These are phyloP conservation scores for Acleris holmiana DNA, from an alignment of 2,888 invertebrate species.

Conservation along the genomic window DNA sequence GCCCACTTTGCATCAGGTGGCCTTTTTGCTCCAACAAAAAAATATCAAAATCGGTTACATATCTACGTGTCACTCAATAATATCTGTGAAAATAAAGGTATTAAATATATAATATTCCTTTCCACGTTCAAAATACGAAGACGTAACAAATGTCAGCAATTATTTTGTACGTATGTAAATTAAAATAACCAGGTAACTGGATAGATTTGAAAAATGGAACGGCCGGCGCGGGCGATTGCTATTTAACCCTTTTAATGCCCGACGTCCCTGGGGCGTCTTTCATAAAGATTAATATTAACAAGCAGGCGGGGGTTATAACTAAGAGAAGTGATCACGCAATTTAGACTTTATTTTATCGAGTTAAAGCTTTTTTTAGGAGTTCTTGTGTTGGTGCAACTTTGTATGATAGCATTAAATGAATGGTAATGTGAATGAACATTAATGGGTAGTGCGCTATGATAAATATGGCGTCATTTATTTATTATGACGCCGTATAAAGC, in stretches of 20 bases:
- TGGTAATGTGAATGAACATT: conserved; percentile 15
- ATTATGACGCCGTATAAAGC: neutral
- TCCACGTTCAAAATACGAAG: neutral
- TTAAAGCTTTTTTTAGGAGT: neutral
- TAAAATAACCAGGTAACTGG: conserved; percentile 2
- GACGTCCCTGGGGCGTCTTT: conserved; percentile 28
- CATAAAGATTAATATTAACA: conserved; percentile 31
- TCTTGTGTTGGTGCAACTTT: conserved; percentile 14
- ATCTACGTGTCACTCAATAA: too few relatives aligned
- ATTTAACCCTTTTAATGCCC: conserved; percentile 30
- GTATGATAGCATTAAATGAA: conserved; percentile 25
- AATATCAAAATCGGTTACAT: too few relatives aligned
- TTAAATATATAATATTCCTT: neutral
- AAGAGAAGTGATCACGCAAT: neutral
- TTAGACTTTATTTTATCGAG: neutral
- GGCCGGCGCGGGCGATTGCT: conserved; percentile 10
- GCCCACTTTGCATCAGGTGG: too few relatives aligned
- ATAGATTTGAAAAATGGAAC: conserved; percentile 14
- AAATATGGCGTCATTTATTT: conserved; percentile 18
- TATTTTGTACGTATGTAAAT: conserved; percentile 1
- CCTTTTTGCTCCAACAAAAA: too few relatives aligned
- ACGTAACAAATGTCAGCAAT: neutral
- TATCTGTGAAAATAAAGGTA: too few relatives aligned
- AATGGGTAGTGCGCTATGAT: conserved; percentile 26
- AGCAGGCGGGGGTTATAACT: conserved; percentile 1